Percentiles rank a stretch among this genome's conserved stretches.
Evolutionary conservation across 2,888 invertebrate species (phyloP).

Genomic region (Volucella inanis): DNA sequence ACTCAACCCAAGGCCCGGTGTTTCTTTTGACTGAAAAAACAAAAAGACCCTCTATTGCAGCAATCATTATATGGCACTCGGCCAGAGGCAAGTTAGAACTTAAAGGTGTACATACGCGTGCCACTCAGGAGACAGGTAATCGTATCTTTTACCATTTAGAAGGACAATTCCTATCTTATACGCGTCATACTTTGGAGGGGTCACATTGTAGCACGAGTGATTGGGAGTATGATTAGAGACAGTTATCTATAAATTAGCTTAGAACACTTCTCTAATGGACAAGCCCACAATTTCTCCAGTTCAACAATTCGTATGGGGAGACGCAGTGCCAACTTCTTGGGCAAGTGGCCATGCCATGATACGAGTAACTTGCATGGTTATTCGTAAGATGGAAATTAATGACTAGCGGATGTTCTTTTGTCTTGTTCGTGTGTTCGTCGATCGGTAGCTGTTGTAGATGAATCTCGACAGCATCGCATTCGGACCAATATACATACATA

Average conservation of each 20-base stretch:
- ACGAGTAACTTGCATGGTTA: neutral
- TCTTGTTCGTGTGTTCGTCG: conserved; percentile 56
- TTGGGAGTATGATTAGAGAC: conserved; percentile 38
- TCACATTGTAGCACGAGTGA: conserved; percentile 41
- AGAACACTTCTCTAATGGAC: conserved; percentile 9
- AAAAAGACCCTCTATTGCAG: conserved; percentile 46
- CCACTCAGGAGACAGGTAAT: conserved; percentile 46
- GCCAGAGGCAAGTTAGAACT: conserved; percentile 45
- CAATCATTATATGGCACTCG: conserved; percentile 51
- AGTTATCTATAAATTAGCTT: conserved; percentile 30
- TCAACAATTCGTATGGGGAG: conserved; percentile 6
- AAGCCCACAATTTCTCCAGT: conserved; percentile 15
- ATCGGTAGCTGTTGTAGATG: conserved; percentile 37
- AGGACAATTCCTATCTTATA: neutral
- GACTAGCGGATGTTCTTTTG: conserved; percentile 72
- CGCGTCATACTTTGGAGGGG: neutral
- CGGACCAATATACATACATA: conserved; percentile 1
- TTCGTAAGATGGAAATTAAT: conserved; percentile 63
- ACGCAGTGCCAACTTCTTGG: conserved; percentile 43
- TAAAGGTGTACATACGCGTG: conserved; percentile 60
- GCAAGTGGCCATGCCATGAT: conserved; percentile 43
- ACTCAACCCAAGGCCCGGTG: conserved; percentile 67
- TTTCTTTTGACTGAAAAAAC: conserved; percentile 49
- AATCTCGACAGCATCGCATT: conserved; percentile 47
- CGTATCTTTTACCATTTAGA: neutral